Conservation (phyloP, 2,113 vertebrate species). For the Engystomops pustulosus region DNA sequence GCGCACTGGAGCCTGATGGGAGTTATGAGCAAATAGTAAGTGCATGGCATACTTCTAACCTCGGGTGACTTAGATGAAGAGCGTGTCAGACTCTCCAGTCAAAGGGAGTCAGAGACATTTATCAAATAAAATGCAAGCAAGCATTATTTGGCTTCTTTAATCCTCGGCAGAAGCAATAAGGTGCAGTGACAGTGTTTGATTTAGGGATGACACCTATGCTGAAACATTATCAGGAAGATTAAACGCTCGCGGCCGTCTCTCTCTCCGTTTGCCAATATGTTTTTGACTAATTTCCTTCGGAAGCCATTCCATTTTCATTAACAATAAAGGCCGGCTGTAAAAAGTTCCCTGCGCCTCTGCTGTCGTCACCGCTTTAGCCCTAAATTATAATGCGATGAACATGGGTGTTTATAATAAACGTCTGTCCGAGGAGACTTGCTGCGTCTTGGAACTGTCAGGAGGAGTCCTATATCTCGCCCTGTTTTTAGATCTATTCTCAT, state of each 20-base stretch:
- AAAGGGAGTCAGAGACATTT: slow-evolving; percentile 39
- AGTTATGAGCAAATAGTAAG: slow-evolving; percentile 23
- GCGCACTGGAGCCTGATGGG: not conserved
- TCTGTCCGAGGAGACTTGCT: not conserved
- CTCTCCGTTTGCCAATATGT: slow-evolving; percentile 51
- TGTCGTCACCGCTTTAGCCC: slow-evolving; percentile 15
- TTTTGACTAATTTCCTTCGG: slow-evolving; percentile 58
- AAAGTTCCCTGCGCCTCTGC: not conserved
- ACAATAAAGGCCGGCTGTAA: slow-evolving; percentile 31
- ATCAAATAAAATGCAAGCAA: slow-evolving; percentile 57
- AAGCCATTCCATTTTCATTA: slow-evolving; percentile 57
- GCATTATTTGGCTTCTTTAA: slow-evolving; percentile 47
- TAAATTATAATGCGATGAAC: slow-evolving; percentile 34
- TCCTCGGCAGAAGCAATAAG: slow-evolving; percentile 55
- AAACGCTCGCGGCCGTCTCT: slow-evolving; percentile 23
- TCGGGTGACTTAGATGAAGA: slow-evolving; percentile 33
- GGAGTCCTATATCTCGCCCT: not conserved
- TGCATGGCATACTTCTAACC: slow-evolving; percentile 13
- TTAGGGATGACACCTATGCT: slow-evolving; percentile 54
- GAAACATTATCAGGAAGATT: slow-evolving; percentile 56
- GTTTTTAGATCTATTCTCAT: not conserved
- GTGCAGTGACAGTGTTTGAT: slow-evolving; percentile 51
- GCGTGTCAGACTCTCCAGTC: slow-evolving; percentile 45
- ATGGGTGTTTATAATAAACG: slow-evolving; percentile 9
- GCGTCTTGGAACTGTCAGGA: not conserved